Percentiles rank a stretch among this genome's conserved stretches.
phyloP scores from a whole-genome alignment of 2,797 vertebrate species.

The Gobio occitaniae region DNA sequence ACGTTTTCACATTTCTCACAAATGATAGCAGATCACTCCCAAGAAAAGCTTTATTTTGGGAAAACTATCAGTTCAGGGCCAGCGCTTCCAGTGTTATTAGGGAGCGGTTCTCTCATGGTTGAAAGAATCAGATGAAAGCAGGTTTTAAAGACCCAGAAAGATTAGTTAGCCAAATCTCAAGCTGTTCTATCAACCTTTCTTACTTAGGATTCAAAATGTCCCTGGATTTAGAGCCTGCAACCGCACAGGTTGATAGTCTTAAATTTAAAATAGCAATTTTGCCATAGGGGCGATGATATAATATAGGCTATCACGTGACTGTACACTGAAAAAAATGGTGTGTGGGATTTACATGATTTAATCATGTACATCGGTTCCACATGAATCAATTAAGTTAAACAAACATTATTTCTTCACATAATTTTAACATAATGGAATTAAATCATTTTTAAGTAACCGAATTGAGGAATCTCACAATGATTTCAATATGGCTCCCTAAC shows the following conservation, averaged over 20 bases:
- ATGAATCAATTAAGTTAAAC: too few relatives aligned
- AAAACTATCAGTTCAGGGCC: constrained; percentile 28
- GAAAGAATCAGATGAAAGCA: constrained; percentile 18
- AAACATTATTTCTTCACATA: too few relatives aligned
- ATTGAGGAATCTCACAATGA: too few relatives aligned
- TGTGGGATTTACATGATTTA: too few relatives aligned
- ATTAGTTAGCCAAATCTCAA: background rate
- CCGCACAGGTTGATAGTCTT: background rate
- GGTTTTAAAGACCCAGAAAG: constrained; percentile 3
- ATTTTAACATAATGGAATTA: too few relatives aligned
- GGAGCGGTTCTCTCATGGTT: constrained; percentile 21
- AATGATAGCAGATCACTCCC: constrained; percentile 5
- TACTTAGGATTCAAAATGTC: background rate
- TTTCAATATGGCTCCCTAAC: too few relatives aligned
- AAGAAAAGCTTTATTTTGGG: constrained; percentile 18
- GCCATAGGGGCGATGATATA: background rate
- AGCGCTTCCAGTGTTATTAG: constrained; percentile 16
- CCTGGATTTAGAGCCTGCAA: background rate
- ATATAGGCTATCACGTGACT: background rate
- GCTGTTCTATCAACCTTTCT: constrained; percentile 3
- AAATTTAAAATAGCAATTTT: background rate
- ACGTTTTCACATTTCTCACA: background rate
- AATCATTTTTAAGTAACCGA: too few relatives aligned
- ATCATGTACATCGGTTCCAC: too few relatives aligned
- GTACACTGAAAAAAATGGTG: too few relatives aligned